Conservation (phyloP, 2,797 vertebrate species). For the Rallus crepitans region DNA sequence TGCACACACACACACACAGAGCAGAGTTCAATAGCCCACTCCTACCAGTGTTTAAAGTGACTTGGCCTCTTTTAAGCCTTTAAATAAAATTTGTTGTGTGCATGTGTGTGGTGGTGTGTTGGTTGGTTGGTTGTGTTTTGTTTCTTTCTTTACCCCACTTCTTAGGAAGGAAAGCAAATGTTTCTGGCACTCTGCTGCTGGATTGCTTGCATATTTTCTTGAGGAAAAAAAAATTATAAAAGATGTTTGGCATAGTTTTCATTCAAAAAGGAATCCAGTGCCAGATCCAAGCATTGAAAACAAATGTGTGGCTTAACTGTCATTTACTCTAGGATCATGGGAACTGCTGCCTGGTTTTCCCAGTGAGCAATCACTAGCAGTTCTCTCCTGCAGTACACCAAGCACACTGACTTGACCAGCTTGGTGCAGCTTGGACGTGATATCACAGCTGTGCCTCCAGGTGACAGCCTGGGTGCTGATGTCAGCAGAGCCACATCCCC, state of each 20-base stretch:
- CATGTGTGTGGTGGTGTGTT: not conserved
- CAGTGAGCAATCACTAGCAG: not conserved
- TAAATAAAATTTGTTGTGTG: conserved; percentile 15
- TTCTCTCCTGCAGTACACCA: not conserved
- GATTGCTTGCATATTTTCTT: conserved; percentile 68
- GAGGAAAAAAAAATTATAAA: conserved; percentile 39
- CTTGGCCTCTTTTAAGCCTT: not conserved
- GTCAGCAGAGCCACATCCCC: not conserved
- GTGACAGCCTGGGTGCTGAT: not conserved
- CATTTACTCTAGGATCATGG: conserved; percentile 70
- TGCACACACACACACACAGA: not conserved
- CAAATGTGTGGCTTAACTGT: conserved; percentile 65
- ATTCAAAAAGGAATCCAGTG: conserved; percentile 63
- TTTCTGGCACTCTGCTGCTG: conserved; percentile 47
- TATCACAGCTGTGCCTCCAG: not conserved
- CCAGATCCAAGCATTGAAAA: conserved; percentile 72
- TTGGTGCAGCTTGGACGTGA: not conserved
- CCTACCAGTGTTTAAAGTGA: not conserved
- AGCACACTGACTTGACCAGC: not conserved
- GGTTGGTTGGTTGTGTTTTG: not conserved
- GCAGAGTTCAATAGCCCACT: not conserved
- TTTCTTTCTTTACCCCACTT: conserved; percentile 19
- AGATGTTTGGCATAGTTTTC: conserved; percentile 77
- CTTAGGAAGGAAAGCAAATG: conserved; percentile 51
- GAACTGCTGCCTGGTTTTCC: conserved; percentile 66